Evolutionary conservation across 2,888 invertebrate species (phyloP).

Genomic region (Tetrapedia diversipes): DNA sequence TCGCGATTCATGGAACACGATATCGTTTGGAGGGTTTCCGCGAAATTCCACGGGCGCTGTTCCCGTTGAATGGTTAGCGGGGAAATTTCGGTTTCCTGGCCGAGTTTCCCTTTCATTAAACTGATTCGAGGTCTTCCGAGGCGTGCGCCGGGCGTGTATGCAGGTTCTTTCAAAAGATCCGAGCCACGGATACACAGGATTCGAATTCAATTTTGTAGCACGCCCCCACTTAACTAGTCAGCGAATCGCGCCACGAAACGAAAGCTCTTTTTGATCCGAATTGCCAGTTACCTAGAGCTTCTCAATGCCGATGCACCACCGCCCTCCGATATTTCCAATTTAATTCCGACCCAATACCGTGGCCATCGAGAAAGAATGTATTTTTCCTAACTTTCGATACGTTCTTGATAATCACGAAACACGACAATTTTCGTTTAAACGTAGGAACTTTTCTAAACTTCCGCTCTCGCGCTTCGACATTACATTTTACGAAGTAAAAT

Average conservation of each 20-base stretch:
- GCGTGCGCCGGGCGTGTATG: neutral
- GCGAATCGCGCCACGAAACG: constrained; percentile 5
- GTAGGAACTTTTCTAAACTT: no score
- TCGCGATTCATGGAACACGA: constrained; percentile 15
- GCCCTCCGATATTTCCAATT: constrained; percentile 14
- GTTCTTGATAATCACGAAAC: no score
- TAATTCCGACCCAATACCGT: neutral
- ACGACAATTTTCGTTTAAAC: no score
- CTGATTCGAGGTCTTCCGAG: constrained; percentile 30
- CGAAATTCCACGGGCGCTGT: constrained; percentile 9
- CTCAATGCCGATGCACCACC: neutral
- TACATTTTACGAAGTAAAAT: no score
- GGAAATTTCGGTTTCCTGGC: constrained; percentile 5
- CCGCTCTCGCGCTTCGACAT: no score
- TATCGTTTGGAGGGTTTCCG: constrained; percentile 22
- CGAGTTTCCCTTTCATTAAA: constrained; percentile 46
- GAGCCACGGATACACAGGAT: constrained; percentile 1
- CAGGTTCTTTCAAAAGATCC: neutral
- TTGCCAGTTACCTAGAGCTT: neutral
- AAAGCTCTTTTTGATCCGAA: neutral
- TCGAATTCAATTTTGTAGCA: constrained; percentile 27
- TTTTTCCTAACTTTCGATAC: no score
- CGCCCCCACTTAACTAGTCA: constrained; percentile 15
- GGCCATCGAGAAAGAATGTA: no score
- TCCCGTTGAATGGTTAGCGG: constrained; percentile 14